Conservation (phyloP, 2,797 vertebrate genomes). For the Galagoides demidoff region DNA sequence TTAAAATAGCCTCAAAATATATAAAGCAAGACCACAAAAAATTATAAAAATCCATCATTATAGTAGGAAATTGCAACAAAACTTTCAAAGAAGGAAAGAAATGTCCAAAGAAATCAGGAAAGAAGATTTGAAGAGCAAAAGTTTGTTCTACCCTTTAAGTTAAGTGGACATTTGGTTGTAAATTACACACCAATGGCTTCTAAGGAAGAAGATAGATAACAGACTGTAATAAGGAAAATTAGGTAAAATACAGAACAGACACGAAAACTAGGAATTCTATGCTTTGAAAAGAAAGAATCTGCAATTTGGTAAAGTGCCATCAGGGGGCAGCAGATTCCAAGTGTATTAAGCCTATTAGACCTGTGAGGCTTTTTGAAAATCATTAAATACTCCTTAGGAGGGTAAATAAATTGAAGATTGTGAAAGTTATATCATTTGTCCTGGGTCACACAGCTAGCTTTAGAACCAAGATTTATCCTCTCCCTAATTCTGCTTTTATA, state of each 20-base stretch:
- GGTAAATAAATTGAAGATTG: not conserved
- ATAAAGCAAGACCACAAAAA: not conserved
- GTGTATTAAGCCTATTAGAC: not conserved
- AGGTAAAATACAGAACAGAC: not conserved
- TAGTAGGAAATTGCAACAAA: not conserved
- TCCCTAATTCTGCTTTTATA: not conserved
- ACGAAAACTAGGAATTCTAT: not conserved
- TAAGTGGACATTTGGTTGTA: not conserved
- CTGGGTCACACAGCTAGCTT: not conserved
- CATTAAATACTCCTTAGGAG: not conserved
- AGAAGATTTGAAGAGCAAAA: constrained; percentile 29
- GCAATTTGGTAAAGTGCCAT: constrained; percentile 66
- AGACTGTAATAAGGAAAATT: not conserved
- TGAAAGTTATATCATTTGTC: not conserved
- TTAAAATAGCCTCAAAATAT: not conserved
- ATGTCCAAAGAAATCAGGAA: not conserved
- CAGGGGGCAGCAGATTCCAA: constrained; percentile 83
- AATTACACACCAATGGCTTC: not conserved
- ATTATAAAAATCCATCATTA: not conserved
- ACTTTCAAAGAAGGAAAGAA: not conserved
- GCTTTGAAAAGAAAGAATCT: not conserved
- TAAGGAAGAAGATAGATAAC: not conserved
- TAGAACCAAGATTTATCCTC: not conserved
- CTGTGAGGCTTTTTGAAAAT: not conserved
- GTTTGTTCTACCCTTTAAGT: not conserved